A percentile compares a stretch with the other conserved stretches of the same genome.
Conservation (phyloP, 30 jellyfish, hydroid and myxozoan species). For the Hydractinia echinata region DNA sequence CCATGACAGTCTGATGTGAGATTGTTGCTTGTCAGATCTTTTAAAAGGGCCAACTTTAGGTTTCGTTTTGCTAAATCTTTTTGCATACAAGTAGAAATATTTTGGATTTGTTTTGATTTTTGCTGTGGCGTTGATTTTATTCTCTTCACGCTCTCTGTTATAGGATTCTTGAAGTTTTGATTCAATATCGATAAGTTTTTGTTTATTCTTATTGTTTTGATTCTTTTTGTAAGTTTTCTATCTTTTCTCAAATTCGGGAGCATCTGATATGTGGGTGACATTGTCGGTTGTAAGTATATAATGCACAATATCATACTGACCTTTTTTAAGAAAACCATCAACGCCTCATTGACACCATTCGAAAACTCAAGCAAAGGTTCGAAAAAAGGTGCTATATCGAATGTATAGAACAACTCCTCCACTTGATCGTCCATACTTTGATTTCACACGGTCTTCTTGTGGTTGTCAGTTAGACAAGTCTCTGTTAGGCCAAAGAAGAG, state of each 20-base stretch:
- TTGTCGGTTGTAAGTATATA: conserved; percentile 1
- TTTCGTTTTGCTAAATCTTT: neutral
- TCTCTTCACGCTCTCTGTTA: neutral
- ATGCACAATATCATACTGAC: neutral
- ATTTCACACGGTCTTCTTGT: conserved; percentile 1
- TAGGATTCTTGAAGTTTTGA: too few species aligned
- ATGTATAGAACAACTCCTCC: conserved; percentile 1
- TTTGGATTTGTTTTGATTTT: neutral
- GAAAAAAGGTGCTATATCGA: neutral
- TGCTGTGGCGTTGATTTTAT: neutral
- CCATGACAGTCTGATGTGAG: too few species aligned
- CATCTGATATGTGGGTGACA: neutral
- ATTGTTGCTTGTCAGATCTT: too few species aligned
- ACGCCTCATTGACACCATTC: conserved; percentile 13
- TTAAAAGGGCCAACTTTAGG: neutral
- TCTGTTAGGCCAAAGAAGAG: too few species aligned
- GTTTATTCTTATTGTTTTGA: neutral
- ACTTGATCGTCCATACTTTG: neutral
- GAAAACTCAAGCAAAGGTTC: neutral
- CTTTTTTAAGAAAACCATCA: neutral
- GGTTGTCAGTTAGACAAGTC: too few species aligned
- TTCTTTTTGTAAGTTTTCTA: neutral
- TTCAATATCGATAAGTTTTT: neutral
- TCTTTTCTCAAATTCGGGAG: neutral
- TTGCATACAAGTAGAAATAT: neutral